Evolutionary conservation across 1,140 invertebrate species (phyloP).

Genomic region (Apis mellifera): DNA sequence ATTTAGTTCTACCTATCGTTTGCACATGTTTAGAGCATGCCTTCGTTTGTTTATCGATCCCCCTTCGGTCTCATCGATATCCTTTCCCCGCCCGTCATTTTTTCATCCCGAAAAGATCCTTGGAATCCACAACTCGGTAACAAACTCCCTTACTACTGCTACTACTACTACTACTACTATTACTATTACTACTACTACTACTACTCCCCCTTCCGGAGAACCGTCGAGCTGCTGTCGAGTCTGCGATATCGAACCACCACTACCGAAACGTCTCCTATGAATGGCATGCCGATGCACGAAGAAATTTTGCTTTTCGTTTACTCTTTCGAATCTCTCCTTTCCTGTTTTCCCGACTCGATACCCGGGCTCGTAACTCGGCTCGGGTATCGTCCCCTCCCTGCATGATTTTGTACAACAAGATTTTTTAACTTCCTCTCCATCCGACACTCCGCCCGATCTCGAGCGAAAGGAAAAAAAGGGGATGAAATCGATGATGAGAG

Average conservation of each 20-base stretch:
- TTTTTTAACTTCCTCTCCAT: conserved; percentile 29
- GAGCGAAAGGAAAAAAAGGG: background rate
- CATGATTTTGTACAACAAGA: conserved; percentile 53
- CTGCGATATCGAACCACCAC: conserved; percentile 61
- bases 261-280: conserved; percentile 62
- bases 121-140: conserved; percentile 2
- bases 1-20: conserved; percentile 81
- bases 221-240: conserved; percentile 73
- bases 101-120: conserved; percentile 1
- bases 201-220: conserved; percentile 11
- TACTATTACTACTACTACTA: too few species aligned
- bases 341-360: conserved; percentile 8
- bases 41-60: conserved; percentile 79
- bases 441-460: background rate
- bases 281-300: conserved; percentile 80
- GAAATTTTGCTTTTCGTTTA: conserved; percentile 71
- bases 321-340: conserved; percentile 31
- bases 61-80: conserved; percentile 64
- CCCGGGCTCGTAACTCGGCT: background rate
- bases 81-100: too few species aligned
- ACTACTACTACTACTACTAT: too few species aligned
- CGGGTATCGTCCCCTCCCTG: conserved; percentile 42
- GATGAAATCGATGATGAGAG: background rate
- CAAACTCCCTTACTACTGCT: background rate
- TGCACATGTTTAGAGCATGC: conserved; percentile 82